These are phyloP conservation scores for Pipa parva DNA, from an alignment of 2,113 vertebrate species.

Conservation along the genomic window DNA sequence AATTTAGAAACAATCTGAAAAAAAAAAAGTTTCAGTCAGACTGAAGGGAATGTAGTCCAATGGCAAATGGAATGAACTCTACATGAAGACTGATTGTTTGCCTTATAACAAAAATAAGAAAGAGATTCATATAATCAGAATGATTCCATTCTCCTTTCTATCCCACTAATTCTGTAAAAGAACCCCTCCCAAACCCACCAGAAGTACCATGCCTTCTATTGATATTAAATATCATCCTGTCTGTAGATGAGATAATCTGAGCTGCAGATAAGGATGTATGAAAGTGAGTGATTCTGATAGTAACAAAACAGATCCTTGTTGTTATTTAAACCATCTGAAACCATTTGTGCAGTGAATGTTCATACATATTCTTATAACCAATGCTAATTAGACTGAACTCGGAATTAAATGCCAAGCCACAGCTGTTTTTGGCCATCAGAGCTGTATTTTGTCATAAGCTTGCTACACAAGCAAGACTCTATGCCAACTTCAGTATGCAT, in stretches of 20 bases:
- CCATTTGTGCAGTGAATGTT: conserved; percentile 10
- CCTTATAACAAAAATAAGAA: no score
- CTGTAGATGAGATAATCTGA: conserved; percentile 6
- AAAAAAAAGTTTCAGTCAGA: no score
- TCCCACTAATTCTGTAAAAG: no score
- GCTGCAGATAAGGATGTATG: conserved; percentile 8
- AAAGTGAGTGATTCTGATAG: conserved; percentile 6
- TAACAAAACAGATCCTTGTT: background rate
- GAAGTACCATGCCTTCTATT: no score
- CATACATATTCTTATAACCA: conserved; percentile 1
- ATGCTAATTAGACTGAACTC: conserved; percentile 8
- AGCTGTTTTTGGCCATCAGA: conserved; percentile 15
- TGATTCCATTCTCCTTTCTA: no score
- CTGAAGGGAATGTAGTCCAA: no score
- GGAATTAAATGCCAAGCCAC: conserved; percentile 7
- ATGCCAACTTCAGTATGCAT: background rate
- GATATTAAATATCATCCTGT: background rate
- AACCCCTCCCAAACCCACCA: conserved; percentile 13
- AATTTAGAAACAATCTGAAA: no score
- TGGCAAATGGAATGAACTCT: no score
- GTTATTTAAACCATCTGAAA: conserved; percentile 6
- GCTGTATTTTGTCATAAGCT: background rate
- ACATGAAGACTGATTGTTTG: no score
- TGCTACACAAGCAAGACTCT: background rate
- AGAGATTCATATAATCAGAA: no score